Evolutionary conservation across 2,797 vertebrate genomes (phyloP).

Genomic region (Trachurus trachurus): DNA sequence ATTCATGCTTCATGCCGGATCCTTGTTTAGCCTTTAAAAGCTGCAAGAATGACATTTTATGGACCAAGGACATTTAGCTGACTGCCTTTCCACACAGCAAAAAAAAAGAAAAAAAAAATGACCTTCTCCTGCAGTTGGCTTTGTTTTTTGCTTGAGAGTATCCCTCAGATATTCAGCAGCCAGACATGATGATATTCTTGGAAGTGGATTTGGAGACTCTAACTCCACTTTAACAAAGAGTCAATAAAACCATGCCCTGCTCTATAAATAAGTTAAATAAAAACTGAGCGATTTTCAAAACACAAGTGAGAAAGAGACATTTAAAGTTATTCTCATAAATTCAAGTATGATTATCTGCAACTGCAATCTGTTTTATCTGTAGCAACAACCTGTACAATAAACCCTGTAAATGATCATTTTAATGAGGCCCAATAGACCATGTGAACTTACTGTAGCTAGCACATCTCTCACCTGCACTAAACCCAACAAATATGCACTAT

Average conservation of each 20-base stretch:
- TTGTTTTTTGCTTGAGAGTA: slow-evolving; percentile 32
- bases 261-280: slow-evolving; percentile 18
- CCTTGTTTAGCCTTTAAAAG: slow-evolving; percentile 17
- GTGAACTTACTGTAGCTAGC: neutral
- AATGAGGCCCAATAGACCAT: slow-evolving; percentile 33
- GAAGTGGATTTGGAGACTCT: slow-evolving; percentile 41
- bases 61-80: neutral
- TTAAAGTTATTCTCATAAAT: neutral
- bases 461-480: slow-evolving; percentile 8
- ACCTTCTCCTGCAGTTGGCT: slow-evolving; percentile 42
- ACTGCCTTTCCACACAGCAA: slow-evolving; percentile 15
- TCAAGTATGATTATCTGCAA: slow-evolving; percentile 8
- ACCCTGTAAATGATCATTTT: slow-evolving; percentile 28
- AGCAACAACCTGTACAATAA: slow-evolving; percentile 18
- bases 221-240: slow-evolving; percentile 12
- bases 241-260: slow-evolving; percentile 19
- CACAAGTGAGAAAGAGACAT: neutral
- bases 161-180: slow-evolving; percentile 23
- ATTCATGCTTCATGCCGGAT: slow-evolving; percentile 16
- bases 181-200: slow-evolving; percentile 36
- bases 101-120: neutral
- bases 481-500: slow-evolving; percentile 29
- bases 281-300: slow-evolving; percentile 15
- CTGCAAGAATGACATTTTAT: slow-evolving; percentile 2
- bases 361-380: slow-evolving; percentile 6